Base-by-base conservation (phyloP, 53 echinoderm and acorn worm genomes). In the Stichopus horrens region DNA sequence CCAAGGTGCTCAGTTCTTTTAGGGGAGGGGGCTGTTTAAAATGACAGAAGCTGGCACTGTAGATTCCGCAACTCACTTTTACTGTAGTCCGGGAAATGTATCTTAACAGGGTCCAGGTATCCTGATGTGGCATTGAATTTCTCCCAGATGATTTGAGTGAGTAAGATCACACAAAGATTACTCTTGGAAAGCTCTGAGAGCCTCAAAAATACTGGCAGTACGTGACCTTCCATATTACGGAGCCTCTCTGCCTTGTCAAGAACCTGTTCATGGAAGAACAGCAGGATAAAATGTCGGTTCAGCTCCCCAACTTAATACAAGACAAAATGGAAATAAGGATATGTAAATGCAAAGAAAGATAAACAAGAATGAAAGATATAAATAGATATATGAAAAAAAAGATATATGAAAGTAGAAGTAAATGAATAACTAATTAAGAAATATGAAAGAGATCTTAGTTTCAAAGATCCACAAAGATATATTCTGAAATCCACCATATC, bases 221-320 rank as follows among this genome's bases (percentile, higher is more conserved):
- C 88, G 92, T 95, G 95, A 18, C 89, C 94, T 23, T 97, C 97
- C 97, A 97, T 97, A 89, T 94, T 92, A 21, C 97, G 86, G 13
- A 97, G 85, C 54, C 97, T 90, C 65, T 95, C 97, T 55, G 97
- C 97, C 83, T 97, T 97, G 88, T 97, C 97, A 5, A 97, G 77
- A 18, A 97, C 97, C 97, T 97, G 63, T 5, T 5, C 11, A 65
- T 53, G 37, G 60, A 11, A 23, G 71, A 16, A 71, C 0, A 4
- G 18, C 18, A n/a, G 18, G 59, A 59, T n/a, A 4, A 71, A 67
- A 21, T 37, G 37, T 37, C 37, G 37, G 37, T 37, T 37, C 37
- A 37, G 37, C 37, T 37, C 37, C 37, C 37, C 37, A 2, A 37
- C n/a, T n/a, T n/a, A n/a, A n/a, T 1, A 37, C 37, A 0, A 37